Evolutionary conservation across 1,140 invertebrate species (phyloP), one percentile per base, ranked within the genome.

Genomic region (Apis florea): DNA sequence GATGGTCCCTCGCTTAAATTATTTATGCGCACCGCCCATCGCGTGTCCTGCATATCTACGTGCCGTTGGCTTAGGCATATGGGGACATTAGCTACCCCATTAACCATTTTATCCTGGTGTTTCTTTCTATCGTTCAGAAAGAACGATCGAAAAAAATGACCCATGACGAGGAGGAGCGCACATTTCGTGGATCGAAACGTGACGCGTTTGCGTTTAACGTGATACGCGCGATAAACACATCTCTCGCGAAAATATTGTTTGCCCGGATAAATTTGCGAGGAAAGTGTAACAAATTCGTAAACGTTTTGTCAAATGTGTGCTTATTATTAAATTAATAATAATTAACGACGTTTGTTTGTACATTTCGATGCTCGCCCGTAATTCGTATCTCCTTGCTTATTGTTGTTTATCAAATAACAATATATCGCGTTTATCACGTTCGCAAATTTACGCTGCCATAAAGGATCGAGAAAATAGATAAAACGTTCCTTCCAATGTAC

Each of bases 61-160:
- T 84, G 84, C 84, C n/a, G n/a, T n/a, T 79, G 79, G 83, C 84
- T 88, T 83, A 90, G 89, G 85, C 92, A 92, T 93, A 92, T 92
- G 92, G 92, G 86, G 83, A 91, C 91, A 93, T 93, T 93, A 92
- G 90, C 90, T 91, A 92, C 88, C 85, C 92, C 90, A 93, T 93
- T 93, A 93, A 87, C 81, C 92, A 83, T 91, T 92, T 93, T 91
- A 92, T 90, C 90, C 85, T 31, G 59, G 24, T 40, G 68, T 78
- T 31, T 70, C 63, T 31, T 17, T 69, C 47, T 40, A 53, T 73
- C 63, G 54, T 73, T n/a, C n/a, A 54, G 77, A 61, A 79, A 61
- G 31, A 40, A 31, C 2, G 72, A 49, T 82, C 73, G 15, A 82
- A 70, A 76, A 82, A 70, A 76, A 77, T 76, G 64, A 70, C 56